These are phyloP conservation scores for Anhinga anhinga DNA, from an alignment of 2,113 vertebrate genomes.

Conservation along the genomic window DNA sequence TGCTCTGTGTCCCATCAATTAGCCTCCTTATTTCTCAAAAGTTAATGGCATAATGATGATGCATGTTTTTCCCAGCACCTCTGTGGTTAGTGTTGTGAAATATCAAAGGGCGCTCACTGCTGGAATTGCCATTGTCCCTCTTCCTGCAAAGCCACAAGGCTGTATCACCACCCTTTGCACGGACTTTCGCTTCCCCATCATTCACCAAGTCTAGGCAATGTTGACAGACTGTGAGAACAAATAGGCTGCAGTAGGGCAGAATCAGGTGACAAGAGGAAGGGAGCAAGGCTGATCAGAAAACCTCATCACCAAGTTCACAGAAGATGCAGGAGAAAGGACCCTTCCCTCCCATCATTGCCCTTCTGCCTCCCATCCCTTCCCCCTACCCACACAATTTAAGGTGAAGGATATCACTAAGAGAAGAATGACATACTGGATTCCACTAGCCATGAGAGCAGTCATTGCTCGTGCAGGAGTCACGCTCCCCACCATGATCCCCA, in stretches of 20 bases:
- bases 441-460: slow-evolving; percentile 54
- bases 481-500: slow-evolving; percentile 61
- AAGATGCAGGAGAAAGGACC: neutral
- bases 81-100: neutral
- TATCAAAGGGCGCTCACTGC: neutral
- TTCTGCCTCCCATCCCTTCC: neutral
- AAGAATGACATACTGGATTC: slow-evolving; percentile 55
- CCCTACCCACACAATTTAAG: neutral
- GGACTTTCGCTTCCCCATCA: neutral
- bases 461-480: slow-evolving; percentile 64
- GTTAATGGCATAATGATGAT: neutral
- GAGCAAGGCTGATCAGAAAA: fast-evolving
- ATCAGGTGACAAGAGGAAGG: neutral
- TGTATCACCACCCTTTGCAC: neutral
- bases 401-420: neutral
- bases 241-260: neutral
- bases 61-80: neutral
- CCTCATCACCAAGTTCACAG: neutral
- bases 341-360: neutral
- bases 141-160: neutral
- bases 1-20: neutral
- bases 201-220: neutral
- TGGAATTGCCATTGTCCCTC: neutral
- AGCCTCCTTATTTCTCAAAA: neutral
- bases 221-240: neutral